A percentile compares a stretch with the other conserved stretches of the same genome.
Conservation (phyloP, 2,113 vertebrate genomes). For the Hemiprocne comata region DNA sequence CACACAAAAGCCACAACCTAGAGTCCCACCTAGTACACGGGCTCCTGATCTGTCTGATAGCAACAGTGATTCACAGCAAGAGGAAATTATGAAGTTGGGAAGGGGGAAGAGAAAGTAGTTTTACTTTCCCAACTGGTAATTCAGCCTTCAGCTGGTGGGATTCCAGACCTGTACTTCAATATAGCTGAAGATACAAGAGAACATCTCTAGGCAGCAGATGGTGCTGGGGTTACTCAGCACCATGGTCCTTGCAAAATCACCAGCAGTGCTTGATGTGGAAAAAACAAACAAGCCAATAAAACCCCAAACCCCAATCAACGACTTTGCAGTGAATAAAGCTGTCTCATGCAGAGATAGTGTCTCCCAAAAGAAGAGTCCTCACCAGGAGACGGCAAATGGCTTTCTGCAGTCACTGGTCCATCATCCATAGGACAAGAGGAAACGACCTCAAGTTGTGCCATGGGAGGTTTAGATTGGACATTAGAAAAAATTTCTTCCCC, state of each 20-base stretch:
- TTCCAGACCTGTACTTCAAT: background rate
- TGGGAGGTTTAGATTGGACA: no score
- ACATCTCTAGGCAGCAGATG: background rate
- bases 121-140: background rate
- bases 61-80: background rate
- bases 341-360: fast-evolving
- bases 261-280: background rate
- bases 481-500: no score
- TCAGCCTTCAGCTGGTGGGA: background rate
- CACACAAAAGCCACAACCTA: background rate
- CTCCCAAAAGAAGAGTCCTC: background rate
- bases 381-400: background rate
- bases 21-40: background rate
- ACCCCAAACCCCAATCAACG: background rate
- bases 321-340: background rate
- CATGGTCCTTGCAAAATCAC: fast-evolving
- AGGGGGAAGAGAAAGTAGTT: background rate
- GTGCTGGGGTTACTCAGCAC: background rate
- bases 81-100: background rate
- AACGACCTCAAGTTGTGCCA: background rate
- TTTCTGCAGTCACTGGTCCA: background rate
- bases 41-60: background rate
- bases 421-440: background rate
- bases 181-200: background rate
- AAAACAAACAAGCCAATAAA: background rate